Percentiles rank a stretch among this genome's conserved stretches.
Conservation (phyloP, 2,113 vertebrate species). For the Silurus asotus region DNA sequence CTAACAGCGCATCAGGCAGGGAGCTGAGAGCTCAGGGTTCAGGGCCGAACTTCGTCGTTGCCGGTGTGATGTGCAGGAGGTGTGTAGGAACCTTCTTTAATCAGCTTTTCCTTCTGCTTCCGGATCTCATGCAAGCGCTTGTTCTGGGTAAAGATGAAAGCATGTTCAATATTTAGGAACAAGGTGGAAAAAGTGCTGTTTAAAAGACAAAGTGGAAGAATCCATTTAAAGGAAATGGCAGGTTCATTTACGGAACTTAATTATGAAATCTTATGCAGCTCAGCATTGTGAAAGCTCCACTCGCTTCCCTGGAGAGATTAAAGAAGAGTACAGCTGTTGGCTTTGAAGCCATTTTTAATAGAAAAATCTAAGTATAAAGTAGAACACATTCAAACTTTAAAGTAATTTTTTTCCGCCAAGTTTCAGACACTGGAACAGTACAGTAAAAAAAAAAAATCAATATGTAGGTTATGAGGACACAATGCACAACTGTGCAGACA, state of each 20-base stretch:
- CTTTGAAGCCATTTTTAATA: background rate
- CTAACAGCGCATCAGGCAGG: background rate
- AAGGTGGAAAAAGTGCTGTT: background rate
- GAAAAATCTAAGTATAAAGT: background rate
- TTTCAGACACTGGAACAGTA: background rate
- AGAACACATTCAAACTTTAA: background rate
- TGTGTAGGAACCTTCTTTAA: constrained; percentile 85
- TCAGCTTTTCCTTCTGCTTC: constrained; percentile 80
- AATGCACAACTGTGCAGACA: background rate
- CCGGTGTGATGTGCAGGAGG: constrained; percentile 73
- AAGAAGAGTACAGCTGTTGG: background rate
- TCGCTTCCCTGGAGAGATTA: background rate
- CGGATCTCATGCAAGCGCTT: constrained; percentile 69
- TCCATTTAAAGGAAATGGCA: background rate
- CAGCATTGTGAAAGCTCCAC: background rate
- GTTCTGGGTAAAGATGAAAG: constrained; percentile 65
- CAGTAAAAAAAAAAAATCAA: background rate
- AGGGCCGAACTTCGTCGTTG: constrained; percentile 64
- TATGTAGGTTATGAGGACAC: background rate
- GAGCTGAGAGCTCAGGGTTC: constrained; percentile 49
- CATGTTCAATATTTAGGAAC: background rate
- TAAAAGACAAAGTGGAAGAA: background rate
- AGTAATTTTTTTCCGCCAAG: background rate
- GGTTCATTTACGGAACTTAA: background rate
- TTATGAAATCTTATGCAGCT: background rate